These are phyloP conservation scores for Darevskia nairensis DNA, from an alignment of 2,797 vertebrate species.

Conservation along the genomic window DNA sequence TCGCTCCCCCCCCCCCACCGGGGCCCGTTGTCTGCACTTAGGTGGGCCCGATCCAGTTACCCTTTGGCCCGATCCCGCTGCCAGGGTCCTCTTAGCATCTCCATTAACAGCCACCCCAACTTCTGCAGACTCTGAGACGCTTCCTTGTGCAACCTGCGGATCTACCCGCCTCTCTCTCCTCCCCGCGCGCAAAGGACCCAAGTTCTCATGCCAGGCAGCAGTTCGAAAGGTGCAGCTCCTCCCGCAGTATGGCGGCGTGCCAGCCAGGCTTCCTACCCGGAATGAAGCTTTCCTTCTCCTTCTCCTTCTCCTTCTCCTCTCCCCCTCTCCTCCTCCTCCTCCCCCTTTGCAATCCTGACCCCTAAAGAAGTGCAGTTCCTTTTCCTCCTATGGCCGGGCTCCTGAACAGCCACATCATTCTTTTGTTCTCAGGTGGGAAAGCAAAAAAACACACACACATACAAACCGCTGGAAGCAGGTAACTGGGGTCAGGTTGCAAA, in stretches of 20 bases:
- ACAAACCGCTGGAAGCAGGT: neutral
- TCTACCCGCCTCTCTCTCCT: neutral
- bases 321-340: neutral
- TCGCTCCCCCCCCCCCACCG: no score
- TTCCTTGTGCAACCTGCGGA: neutral
- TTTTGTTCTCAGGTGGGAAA: slow-evolving; percentile 11
- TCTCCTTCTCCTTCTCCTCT: no score
- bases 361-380: neutral
- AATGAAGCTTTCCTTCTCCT: neutral
- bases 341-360: neutral
- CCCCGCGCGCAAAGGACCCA: neutral
- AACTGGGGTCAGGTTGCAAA: neutral
- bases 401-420: neutral
- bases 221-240: neutral
- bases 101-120: neutral
- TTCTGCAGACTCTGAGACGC: neutral
- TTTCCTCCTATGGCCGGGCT: neutral
- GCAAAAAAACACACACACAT: neutral
- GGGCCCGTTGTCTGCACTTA: no score
- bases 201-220: neutral
- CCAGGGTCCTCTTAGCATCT: neutral
- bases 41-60: no score
- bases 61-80: neutral
- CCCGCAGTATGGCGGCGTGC: no score
- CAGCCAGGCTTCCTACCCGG: neutral